Percentiles rank a stretch among this genome's conserved stretches.
phyloP scores from a whole-genome alignment of 1,140 invertebrate species.

The Drosophila willistoni region DNA sequence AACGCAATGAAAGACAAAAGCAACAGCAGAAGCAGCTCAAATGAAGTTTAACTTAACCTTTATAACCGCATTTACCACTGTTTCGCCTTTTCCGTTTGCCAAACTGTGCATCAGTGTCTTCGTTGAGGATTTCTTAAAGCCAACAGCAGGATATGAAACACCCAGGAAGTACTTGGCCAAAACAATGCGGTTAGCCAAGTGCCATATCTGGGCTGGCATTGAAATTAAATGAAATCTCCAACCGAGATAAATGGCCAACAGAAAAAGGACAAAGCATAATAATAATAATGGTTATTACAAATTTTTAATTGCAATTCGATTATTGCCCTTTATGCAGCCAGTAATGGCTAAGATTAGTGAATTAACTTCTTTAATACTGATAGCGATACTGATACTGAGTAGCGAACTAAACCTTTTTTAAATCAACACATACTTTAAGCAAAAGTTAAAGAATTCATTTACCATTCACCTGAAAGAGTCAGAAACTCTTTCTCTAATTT shows the following conservation, averaged over 20 bases:
- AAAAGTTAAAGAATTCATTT: conserved; percentile 5
- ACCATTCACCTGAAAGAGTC: neutral
- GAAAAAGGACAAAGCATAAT: neutral
- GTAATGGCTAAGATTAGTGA: no score
- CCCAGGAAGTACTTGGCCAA: neutral
- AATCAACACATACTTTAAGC: neutral
- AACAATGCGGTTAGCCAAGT: conserved; percentile 10
- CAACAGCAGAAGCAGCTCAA: conserved; percentile 40
- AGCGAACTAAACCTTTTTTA: no score
- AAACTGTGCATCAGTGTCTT: conserved; percentile 19
- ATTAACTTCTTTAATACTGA: no score
- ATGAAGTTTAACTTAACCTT: conserved; percentile 64
- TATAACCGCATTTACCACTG: conserved; percentile 21
- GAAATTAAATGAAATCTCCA: neutral
- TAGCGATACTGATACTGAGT: no score
- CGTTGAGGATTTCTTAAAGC: conserved; percentile 25
- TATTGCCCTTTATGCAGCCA: no score
- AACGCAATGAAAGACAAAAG: conserved; percentile 10
- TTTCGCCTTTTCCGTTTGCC: conserved; percentile 7
- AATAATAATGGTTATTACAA: no score
- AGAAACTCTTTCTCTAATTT: conserved; percentile 29
- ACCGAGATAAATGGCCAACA: neutral
- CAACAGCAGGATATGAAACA: conserved; percentile 4
- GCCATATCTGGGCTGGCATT: neutral
- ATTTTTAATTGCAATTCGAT: no score